Percentiles rank a stretch among this genome's conserved stretches.
These are phyloP conservation scores for Gambusia yucatana DNA, from an alignment of 2,797 vertebrate genomes.

Conservation along the genomic window DNA sequence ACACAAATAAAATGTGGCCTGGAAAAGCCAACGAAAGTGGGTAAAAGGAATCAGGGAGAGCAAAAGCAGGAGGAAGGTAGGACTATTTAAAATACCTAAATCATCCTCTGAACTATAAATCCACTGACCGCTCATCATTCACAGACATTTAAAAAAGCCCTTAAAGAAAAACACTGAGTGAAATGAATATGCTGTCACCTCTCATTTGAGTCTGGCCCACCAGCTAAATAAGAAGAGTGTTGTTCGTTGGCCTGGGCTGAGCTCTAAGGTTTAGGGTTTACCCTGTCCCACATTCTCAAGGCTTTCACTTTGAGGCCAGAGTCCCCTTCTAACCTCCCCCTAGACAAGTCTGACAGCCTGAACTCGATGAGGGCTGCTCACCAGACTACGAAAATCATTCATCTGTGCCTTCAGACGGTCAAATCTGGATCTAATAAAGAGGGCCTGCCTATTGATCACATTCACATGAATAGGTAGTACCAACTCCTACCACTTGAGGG, in stretches of 20 bases:
- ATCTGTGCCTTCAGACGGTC: conserved; percentile 86
- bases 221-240: conserved; percentile 82
- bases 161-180: conserved; percentile 79
- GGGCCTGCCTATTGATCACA: conserved; percentile 79
- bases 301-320: conserved; percentile 82
- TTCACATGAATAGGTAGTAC: conserved; percentile 51
- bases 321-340: conserved; percentile 74
- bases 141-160: conserved; percentile 76
- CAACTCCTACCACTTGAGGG: conserved; percentile 76
- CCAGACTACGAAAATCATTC: conserved; percentile 89
- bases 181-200: conserved; percentile 87
- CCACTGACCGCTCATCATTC: conserved; percentile 81
- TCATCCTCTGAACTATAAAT: conserved; percentile 79
- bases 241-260: conserved; percentile 74
- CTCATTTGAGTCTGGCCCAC: conserved; percentile 79
- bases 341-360: conserved; percentile 87
- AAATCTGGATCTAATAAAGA: conserved; percentile 89
- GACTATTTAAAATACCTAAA: conserved; percentile 73
- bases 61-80: conserved; percentile 54
- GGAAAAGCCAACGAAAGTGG: conserved; percentile 63
- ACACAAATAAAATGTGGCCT: conserved; percentile 45
- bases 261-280: conserved; percentile 84
- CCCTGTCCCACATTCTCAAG: conserved; percentile 81
- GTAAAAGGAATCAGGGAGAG: conserved; percentile 29
- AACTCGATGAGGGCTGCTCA: conserved; percentile 84